Evolutionary conservation across 2,113 vertebrate genomes (phyloP), one percentile per base, ranked within the genome.

Genomic region (Argyrosomus japonicus): DNA sequence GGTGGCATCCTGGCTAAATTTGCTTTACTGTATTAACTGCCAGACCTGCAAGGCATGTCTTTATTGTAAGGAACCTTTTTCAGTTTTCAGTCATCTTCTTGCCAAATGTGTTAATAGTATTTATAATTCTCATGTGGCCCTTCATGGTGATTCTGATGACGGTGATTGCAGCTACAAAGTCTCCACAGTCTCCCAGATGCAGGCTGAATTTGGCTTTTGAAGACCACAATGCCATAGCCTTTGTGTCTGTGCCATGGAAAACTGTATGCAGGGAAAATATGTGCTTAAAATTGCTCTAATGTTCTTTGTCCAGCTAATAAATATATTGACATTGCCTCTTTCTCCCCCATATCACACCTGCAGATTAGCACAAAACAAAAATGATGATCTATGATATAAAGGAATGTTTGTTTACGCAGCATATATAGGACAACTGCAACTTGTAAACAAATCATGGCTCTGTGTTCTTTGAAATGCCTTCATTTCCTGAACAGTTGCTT

Each of bases 401-500:
- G 27, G 51, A 18, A 6, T 78, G 65, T 87, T 92, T 89, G 76
- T 86, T 65, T 88, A 72, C 79, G 53, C 23, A 54, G 77, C 47
- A 83, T 45, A 79, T 84, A 60, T 76, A 81, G 75, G 85, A 87
- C 83, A 75, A 83, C 25, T 82, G 77, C 69, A 67, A 84, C 75
- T 81, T 88, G 87, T 88, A 86, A 93, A 92, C 86, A 94, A 88
- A 92, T 88, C 58, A 81, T 40, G 23, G 45, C 57, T 64, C 81
- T 68, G 56, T 91, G 82, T 88, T 91, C 75, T 83, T 88, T 88
- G 81, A 89, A 91, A 92, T 75, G 47, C 79, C 63, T 91, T 87
- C 75, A 91, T 91, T 91, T 92, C 77, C 73, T 83, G 47, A 90
- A 88, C 83, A 87, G 83, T 89, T 90, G 74, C 75, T 80, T 87